phyloP scores from a whole-genome alignment of 2,797 vertebrate genomes.

The Helicolenus hilgendorfi region DNA sequence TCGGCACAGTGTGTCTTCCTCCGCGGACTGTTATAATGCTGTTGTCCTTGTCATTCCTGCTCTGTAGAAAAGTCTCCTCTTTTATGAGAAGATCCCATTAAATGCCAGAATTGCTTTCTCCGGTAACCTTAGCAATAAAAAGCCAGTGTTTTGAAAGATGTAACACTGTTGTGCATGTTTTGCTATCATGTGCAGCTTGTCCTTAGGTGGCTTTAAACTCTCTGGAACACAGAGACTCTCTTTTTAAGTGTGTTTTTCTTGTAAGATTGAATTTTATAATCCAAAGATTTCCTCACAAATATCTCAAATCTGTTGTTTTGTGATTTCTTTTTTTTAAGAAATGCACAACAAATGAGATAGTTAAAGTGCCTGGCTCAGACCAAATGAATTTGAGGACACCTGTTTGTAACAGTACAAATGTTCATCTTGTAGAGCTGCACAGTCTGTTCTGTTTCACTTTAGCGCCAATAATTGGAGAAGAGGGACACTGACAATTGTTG shows the following conservation, averaged over 20 bases:
- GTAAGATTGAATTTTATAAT: not conserved
- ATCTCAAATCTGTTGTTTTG: not conserved
- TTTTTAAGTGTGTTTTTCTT: not conserved
- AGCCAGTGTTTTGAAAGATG: not conserved
- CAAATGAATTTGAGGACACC: conserved; percentile 5
- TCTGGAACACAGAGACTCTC: not conserved
- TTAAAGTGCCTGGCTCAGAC: not conserved
- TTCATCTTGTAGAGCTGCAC: not conserved
- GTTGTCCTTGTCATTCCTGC: not conserved
- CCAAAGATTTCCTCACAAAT: not conserved
- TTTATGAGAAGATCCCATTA: not conserved
- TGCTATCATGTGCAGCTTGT: not conserved
- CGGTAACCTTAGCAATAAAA: not conserved
- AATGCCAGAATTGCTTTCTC: not conserved
- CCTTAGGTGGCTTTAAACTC: not conserved
- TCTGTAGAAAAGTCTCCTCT: not conserved
- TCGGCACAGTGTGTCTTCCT: not conserved
- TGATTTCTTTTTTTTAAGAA: not conserved
- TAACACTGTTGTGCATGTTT: not conserved
- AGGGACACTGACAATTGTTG: not conserved
- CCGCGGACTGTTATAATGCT: not conserved
- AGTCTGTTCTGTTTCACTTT: conserved; percentile 17
- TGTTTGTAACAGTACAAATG: conserved; percentile 7
- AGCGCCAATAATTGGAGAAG: not conserved
- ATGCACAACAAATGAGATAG: not conserved